Base-by-base conservation (phyloP, 2,797 vertebrate species). In the Macrochelys suwanniensis region DNA sequence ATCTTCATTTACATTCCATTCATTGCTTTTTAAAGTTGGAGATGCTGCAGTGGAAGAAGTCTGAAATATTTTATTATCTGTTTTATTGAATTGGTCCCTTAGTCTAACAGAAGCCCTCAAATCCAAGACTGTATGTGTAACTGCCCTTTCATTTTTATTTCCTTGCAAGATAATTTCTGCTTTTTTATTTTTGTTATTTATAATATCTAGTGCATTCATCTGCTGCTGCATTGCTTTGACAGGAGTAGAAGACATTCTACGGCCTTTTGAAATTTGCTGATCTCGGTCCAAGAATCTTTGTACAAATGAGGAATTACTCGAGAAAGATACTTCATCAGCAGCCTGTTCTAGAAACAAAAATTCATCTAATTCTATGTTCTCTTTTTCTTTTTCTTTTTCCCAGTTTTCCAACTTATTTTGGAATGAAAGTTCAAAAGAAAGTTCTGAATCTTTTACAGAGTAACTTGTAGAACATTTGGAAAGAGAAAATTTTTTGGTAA, bases 321-420 rank as follows among this genome's bases (percentile, higher is more conserved):
- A 99, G 98, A 99, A 99, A 84, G 99, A 99, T 74, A 99, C 98
- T 97, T 99, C 99, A 93, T 99, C 99, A 17, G 99, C 99, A n/a
- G 99, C 99, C 96, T 99, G 98, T 96, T 99, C 99, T 94, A 99
- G 98, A 94, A 99, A 98, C 97, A 99, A 99, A 98, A 99, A 99
- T 97, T 99, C 99, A 94, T 99, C 99, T 96, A 99, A 98, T 98
- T 99, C 99, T 82, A 98, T 96, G 92, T 95, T 98, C 95, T 99
- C 99, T 89, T 98, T 94, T 94, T 98, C 98, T 89, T 97, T 98
- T 92, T 99, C 98, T 49, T 97, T 97, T 85, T 99, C 99, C 99
- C 99, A 99, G 31, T 68, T 98, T 90, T 97, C 97, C 50, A 99
- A 90, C 88, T 99, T 99, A 90, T 99, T 99, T 97, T 98, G 98